Percentiles rank a stretch among this genome's conserved stretches.
Evolutionary conservation across 1,140 invertebrate species (phyloP).

Genomic region (Drosophila mojavensis): DNA sequence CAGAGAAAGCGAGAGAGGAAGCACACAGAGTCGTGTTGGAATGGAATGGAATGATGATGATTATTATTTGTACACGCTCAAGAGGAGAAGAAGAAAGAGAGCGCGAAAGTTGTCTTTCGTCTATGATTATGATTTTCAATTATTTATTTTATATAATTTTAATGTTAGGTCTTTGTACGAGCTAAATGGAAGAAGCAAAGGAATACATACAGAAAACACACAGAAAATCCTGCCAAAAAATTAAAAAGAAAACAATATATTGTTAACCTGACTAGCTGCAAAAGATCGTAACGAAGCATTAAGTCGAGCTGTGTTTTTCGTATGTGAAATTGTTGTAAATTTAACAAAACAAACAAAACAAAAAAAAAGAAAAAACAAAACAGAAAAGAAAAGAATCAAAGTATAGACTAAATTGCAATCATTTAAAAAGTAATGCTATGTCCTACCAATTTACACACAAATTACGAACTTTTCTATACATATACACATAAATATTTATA

Average conservation of each 20-base stretch:
- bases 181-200: constrained; percentile 53
- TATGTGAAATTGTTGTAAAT: constrained; percentile 75
- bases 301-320: constrained; percentile 44
- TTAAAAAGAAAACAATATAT: constrained; percentile 47
- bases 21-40: constrained; percentile 60
- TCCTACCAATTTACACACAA: constrained; percentile 42
- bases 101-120: constrained; percentile 30
- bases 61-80: constrained; percentile 56
- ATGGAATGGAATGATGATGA: constrained; percentile 43
- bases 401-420: constrained; percentile 73
- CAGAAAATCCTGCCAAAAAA: constrained; percentile 74
- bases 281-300: constrained; percentile 39
- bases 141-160: constrained; percentile 82
- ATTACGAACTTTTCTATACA: constrained; percentile 37
- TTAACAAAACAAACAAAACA: constrained; percentile 44
- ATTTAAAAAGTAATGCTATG: constrained; percentile 51
- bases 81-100: neutral
- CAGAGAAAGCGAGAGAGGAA: constrained; percentile 7
- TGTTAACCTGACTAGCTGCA: constrained; percentile 74
- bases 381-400: constrained; percentile 34
- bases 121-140: constrained; percentile 76
- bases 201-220: constrained; percentile 14
- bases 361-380: constrained; percentile 8
- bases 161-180: constrained; percentile 72
- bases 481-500: constrained; percentile 34